These are phyloP conservation scores for Lucifuga dentata DNA, from an alignment of 2,113 vertebrate genomes.

Conservation along the genomic window DNA sequence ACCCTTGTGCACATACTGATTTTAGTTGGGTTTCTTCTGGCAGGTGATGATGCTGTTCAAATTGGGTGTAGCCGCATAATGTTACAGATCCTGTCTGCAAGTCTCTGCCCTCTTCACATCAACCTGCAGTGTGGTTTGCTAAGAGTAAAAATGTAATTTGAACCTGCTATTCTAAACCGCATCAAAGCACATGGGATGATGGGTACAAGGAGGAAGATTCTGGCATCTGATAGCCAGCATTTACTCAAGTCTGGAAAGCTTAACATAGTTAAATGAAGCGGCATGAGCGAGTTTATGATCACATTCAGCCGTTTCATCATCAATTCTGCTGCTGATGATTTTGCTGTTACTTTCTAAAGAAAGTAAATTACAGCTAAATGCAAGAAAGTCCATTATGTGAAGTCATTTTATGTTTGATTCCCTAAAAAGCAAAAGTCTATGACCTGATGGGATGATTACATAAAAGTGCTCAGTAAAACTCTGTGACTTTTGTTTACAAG, in stretches of 20 bases:
- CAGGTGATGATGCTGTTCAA: no score
- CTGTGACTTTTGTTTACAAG: conserved; percentile 25
- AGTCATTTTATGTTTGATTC: conserved; percentile 3
- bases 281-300: conserved; percentile 24
- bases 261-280: neutral
- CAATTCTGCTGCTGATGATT: no score
- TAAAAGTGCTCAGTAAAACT: conserved; percentile 10
- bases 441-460: conserved; percentile 33
- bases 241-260: conserved; percentile 26
- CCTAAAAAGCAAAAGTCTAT: neutral
- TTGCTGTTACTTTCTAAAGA: conserved; percentile 2
- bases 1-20: no score
- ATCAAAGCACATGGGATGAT: neutral
- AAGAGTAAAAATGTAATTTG: neutral
- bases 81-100: no score
- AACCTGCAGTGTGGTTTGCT: neutral
- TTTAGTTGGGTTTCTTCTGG: no score
- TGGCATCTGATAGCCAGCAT: conserved; percentile 15
- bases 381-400: conserved; percentile 13
- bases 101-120: neutral
- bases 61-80: no score
- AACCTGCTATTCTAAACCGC: neutral
- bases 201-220: neutral
- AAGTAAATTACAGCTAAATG: conserved; percentile 26
- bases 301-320: conserved; percentile 13